Base-by-base conservation (phyloP, 2,113 vertebrate genomes). In the Progne subis region DNA sequence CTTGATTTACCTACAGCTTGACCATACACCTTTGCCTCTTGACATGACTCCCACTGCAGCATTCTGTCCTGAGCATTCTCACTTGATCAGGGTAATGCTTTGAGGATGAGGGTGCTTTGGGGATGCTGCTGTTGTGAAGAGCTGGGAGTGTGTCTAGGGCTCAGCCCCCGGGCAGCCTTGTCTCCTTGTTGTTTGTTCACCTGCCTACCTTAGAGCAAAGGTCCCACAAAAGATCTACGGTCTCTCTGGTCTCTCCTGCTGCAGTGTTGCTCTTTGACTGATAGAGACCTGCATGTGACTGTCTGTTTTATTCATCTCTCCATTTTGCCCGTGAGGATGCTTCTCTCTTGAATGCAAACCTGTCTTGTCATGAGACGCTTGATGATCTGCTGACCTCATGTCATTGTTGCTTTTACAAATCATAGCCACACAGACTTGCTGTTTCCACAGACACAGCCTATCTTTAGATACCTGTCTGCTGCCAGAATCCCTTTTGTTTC, bases 401-500 rank as follows among this genome's bases (percentile, higher is more conserved):
- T 75, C 67, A 56, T 5, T 3, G 2, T 29, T 89, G 44, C 39
- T 85, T 89, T 82, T 93, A 59, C 34, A 39, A 69, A 26, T 81
- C 49, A 39, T 3, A 93, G 79, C 19, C 64, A 49, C 1, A 3
- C 17, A 64, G 56, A 70, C 56, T 67, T 55, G 31, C 39, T 71
- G 21, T 81, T 95, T 49, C 52, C 88, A 9, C 24, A 74, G 83
- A 79, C 72, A 86, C 29, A 84, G 32, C 26, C 21, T 83, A 32
- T 61, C 83, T 90, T 70, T 64, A 37, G 6, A 7, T 53, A 57
- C 64, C 59, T 76, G 41, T 72, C 69, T 88, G 70, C 80, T 93
- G 56, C 71, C 63, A 63, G 46, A 93, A 53, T 91, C 39, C 60
- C 55, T 95, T 87, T 81, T 72, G 59, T 83, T 92, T 75, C 90